Conservation (phyloP, 2,888 invertebrate genomes). For the Cheilosia urbana region DNA sequence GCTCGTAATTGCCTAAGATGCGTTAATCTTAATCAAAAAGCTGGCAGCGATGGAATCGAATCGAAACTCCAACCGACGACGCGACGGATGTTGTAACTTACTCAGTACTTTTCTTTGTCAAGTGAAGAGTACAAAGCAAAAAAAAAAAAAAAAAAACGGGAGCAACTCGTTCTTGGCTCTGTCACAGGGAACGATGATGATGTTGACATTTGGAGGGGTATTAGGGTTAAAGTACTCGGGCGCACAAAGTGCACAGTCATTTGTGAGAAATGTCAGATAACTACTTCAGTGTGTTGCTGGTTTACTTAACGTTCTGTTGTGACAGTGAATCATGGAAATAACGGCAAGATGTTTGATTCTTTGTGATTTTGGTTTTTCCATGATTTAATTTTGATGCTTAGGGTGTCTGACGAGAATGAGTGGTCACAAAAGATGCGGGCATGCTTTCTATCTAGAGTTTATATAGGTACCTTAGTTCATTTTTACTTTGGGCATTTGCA, state of each 20-base stretch:
- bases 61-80: conserved; percentile 31
- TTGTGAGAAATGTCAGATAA: conserved; percentile 54
- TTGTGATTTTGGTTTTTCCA: neutral
- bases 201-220: conserved; percentile 9
- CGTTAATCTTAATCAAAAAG: conserved; percentile 59
- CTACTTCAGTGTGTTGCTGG: conserved; percentile 9
- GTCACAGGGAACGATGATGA: conserved; percentile 33
- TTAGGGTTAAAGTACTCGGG: conserved; percentile 38
- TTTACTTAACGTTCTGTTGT: conserved; percentile 9
- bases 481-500: no score
- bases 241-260: conserved; percentile 32
- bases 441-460: no score
- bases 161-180: conserved; percentile 39
- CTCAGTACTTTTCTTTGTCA: conserved; percentile 35
- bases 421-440: no score
- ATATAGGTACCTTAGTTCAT: no score
- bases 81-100: conserved; percentile 16
- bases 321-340: conserved; percentile 31
- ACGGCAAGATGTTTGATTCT: neutral
- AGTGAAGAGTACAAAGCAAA: neutral
- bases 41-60: conserved; percentile 19
- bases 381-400: neutral
- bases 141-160: conserved; percentile 2
- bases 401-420: no score
- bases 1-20: conserved; percentile 58